These are phyloP conservation scores for Frankliniella fusca DNA, from an alignment of 2,888 invertebrate genomes.

Conservation along the genomic window DNA sequence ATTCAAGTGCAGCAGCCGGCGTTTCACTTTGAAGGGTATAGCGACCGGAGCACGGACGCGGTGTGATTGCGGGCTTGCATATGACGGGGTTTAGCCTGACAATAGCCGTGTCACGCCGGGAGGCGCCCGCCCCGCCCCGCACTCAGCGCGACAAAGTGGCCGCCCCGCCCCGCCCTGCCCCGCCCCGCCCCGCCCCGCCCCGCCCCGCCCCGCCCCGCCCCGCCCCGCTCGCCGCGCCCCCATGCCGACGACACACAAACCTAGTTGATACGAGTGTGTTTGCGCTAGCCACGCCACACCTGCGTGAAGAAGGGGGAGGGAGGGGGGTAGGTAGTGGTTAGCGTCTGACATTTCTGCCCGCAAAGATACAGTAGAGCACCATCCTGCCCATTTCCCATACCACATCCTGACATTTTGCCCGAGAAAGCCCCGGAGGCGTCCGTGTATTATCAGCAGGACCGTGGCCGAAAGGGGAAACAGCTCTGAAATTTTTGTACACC, in stretches of 20 bases:
- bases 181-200: not conserved
- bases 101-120: too few relatives aligned
- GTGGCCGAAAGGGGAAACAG: too few relatives aligned
- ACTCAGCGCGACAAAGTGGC: not conserved
- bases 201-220: not conserved
- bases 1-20: too few relatives aligned
- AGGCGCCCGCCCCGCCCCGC: not conserved
- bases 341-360: not conserved
- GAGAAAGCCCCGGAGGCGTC: too few relatives aligned
- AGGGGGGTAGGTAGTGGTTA: not conserved
- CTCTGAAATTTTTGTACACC: too few relatives aligned
- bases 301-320: too few relatives aligned
- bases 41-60: too few relatives aligned
- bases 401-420: too few relatives aligned
- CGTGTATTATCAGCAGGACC: too few relatives aligned
- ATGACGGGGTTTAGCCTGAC: too few relatives aligned
- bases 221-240: not conserved
- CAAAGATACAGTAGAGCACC: not conserved
- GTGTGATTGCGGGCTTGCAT: too few relatives aligned
- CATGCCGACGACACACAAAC: constrained; percentile 13
- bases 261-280: not conserved
- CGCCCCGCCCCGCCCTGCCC: not conserved
- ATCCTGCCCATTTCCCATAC: not conserved
- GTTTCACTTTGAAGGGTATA: too few relatives aligned
- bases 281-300: not conserved